A percentile compares a stretch with the other conserved stretches of the same genome.
Conservation (phyloP, 2,113 vertebrate genomes). For the Thryonomys swinderianus region DNA sequence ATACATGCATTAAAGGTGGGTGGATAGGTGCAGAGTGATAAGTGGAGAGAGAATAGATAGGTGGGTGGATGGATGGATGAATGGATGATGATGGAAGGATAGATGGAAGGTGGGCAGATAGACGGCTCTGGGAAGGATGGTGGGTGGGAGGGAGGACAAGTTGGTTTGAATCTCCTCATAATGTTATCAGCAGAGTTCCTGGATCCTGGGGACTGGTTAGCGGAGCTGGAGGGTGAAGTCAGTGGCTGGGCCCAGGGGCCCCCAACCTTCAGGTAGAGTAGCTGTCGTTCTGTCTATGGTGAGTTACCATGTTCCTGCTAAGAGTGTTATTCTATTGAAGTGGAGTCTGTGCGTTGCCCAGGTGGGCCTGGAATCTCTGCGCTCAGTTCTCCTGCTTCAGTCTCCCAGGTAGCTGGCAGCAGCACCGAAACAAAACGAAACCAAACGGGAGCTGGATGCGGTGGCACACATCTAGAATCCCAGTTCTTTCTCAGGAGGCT, state of each 20-base stretch:
- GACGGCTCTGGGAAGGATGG: no score
- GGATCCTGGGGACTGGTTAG: background rate
- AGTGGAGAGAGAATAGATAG: background rate
- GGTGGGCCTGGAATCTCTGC: background rate
- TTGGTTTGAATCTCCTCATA: background rate
- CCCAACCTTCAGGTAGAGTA: background rate
- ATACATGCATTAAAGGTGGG: no score
- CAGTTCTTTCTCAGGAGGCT: background rate
- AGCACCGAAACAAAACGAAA: background rate
- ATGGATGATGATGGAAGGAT: no score
- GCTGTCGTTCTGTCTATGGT: fast-evolving
- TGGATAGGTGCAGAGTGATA: background rate
- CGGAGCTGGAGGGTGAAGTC: background rate
- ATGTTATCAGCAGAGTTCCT: background rate
- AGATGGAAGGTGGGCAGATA: no score
- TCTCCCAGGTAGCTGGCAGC: background rate
- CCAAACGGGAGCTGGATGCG: background rate
- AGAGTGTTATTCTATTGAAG: background rate
- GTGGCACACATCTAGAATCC: background rate
- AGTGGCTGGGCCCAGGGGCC: background rate
- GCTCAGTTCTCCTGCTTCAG: background rate
- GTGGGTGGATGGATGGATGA: background rate
- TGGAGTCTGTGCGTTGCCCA: background rate
- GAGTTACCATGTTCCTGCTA: fast-evolving
- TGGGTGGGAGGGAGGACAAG: background rate